Percentiles rank a stretch among this genome's conserved stretches.
These are phyloP conservation scores for Ephestia elutella DNA, from an alignment of 1,140 invertebrate species.

Conservation along the genomic window DNA sequence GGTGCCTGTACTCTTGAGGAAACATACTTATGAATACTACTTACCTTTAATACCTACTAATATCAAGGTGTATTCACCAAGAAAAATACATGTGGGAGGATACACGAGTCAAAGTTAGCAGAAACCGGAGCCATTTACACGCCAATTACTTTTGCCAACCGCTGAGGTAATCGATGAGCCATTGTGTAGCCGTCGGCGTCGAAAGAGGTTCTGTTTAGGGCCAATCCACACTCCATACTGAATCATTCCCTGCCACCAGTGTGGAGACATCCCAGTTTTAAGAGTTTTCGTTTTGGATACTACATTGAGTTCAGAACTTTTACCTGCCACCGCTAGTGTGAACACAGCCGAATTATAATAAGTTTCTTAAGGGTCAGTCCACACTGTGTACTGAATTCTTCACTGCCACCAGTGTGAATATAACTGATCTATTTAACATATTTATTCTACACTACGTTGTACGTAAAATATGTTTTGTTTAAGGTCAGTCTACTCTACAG, in stretches of 20 bases:
- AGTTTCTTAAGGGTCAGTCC: slow-evolving; percentile 14
- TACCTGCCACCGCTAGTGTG: too few relatives aligned
- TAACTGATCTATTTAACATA: slow-evolving; percentile 38
- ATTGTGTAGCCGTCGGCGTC: slow-evolving; percentile 23
- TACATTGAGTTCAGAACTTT: too few relatives aligned
- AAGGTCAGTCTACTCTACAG: too few relatives aligned
- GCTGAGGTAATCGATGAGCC: slow-evolving; percentile 33
- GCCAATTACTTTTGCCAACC: slow-evolving; percentile 28
- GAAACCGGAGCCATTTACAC: slow-evolving; percentile 19
- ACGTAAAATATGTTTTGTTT: too few relatives aligned
- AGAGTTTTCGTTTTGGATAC: too few relatives aligned
- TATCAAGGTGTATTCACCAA: too few relatives aligned
- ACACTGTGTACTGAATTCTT: slow-evolving; percentile 27
- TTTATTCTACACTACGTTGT: too few relatives aligned
- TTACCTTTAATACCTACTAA: too few relatives aligned
- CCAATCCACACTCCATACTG: slow-evolving; percentile 18
- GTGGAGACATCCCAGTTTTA: too few relatives aligned
- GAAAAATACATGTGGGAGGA: neutral
- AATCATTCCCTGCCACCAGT: slow-evolving; percentile 27
- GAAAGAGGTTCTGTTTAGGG: neutral
- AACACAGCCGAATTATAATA: too few relatives aligned
- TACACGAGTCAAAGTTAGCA: neutral
- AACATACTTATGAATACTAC: too few relatives aligned
- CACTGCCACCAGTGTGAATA: slow-evolving; percentile 24
- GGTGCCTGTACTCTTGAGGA: too few relatives aligned